Percentiles rank a stretch among this genome's conserved stretches.
Conservation (phyloP, 2,888 invertebrate species). For the Diogma glabrata region DNA sequence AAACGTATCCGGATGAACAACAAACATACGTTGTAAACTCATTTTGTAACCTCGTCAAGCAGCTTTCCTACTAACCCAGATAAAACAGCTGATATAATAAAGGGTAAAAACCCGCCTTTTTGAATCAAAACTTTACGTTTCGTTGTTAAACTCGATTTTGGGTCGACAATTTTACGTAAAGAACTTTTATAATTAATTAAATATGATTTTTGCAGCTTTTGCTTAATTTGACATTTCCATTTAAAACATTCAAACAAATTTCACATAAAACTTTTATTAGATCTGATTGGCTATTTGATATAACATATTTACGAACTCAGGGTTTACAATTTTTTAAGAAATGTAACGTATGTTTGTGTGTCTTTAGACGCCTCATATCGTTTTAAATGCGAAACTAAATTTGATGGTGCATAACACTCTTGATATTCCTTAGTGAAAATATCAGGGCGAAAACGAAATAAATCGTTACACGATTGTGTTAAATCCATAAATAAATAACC, state of each 20-base stretch:
- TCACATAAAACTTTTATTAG: not conserved
- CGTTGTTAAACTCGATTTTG: not conserved
- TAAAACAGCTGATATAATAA: not conserved
- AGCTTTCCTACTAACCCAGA: not conserved
- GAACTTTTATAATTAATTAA: not conserved
- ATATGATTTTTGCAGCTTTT: not conserved
- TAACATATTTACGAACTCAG: not conserved
- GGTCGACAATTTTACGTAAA: not conserved
- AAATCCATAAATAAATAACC: not conserved
- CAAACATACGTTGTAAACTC: not conserved
- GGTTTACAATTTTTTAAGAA: not conserved
- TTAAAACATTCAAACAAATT: not conserved
- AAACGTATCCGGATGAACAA: constrained; percentile 7
- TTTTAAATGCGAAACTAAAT: not conserved
- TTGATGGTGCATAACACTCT: not conserved
- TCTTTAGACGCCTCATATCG: not conserved
- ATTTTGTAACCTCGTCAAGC: not conserved
- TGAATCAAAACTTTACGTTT: not conserved
- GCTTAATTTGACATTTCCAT: not conserved
- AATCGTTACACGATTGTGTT: too few species aligned
- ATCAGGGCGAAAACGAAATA: not conserved
- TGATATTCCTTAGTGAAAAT: not conserved
- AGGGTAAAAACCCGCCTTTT: not conserved
- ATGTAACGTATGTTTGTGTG: not conserved
- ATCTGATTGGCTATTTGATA: not conserved